These are phyloP conservation scores for Apis cerana DNA, from an alignment of 1,140 invertebrate genomes.

Conservation along the genomic window DNA sequence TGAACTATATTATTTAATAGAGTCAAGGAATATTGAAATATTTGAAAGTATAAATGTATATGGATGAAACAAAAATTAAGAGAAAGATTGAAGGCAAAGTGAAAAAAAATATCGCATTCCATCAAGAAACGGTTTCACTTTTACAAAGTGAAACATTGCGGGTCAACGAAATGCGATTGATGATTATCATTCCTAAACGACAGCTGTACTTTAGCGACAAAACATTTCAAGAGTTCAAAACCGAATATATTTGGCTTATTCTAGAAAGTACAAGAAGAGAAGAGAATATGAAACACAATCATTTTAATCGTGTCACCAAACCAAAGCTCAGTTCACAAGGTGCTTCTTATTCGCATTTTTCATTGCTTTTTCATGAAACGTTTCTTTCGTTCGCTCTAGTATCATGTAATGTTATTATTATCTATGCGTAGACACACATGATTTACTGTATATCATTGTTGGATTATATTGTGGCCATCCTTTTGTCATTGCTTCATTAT, in stretches of 20 bases:
- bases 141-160: neutral
- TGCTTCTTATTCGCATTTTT: conserved; percentile 63
- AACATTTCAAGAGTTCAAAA: conserved; percentile 37
- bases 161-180: conserved; percentile 25
- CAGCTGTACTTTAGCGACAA: conserved; percentile 46
- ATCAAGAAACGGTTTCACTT: neutral
- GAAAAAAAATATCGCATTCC: neutral
- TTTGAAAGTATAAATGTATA: neutral
- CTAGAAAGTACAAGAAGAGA: neutral
- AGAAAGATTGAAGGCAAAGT: neutral
- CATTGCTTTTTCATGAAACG: conserved; percentile 55
- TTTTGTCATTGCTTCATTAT: conserved; percentile 55
- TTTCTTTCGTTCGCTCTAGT: conserved; percentile 58
- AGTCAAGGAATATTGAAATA: neutral
- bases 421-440: conserved; percentile 55
- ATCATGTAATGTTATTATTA: conserved; percentile 48
- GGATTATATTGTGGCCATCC: conserved; percentile 58
- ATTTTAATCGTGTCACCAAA: conserved; percentile 39
- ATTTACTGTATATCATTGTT: conserved; percentile 64
- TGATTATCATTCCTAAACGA: neutral
- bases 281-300: conserved; percentile 55
- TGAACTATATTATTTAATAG: neutral
- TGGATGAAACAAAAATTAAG: neutral
- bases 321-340: conserved; percentile 48
- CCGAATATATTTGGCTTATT: neutral